Base-by-base conservation (phyloP, 2,797 vertebrate genomes). In the Ceryle rudis region DNA sequence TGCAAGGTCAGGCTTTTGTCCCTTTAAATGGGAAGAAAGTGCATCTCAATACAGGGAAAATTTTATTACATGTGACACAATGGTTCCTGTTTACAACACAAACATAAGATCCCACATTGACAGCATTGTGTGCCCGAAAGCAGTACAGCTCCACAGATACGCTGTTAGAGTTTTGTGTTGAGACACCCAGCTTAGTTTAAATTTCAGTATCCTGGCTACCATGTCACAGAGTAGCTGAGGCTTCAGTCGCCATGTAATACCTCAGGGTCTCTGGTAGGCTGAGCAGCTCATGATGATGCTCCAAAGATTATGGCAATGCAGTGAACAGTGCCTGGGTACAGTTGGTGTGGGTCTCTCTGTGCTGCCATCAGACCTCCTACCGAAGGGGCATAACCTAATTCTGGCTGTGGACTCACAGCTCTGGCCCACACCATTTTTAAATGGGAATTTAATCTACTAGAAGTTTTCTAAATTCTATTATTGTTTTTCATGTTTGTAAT, bases 381-480 rank as follows among this genome's bases (percentile, higher is more conserved):
- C 65, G 58, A 73, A 79, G 37, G n/a, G 35, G 5, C 22, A 55
- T 93, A 94, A 92, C 94, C 71, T 95, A 96, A 92, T 96, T 95
- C 61, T 70, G 67, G 14, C 55, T 88, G 79, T 11, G 3, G 47
- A 82, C 54, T 77, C 6, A 9, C 17, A 79, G 60, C 52, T 96
- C 90, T 70, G 35, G 66, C 62, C 79, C 93, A 80, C 35, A 77
- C 35, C 2, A 12, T 72, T 96, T 95, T 49, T 44, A 80, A 86
- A 86, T 78, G 41, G 44, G 41, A 86, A 6, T 64, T 19, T 80
- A 65, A 93, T 74, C 47, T 85, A 57, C 42, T 86, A 54, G 80
- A 93, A 39, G 33, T 82, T 91, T 93, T 55, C 65, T 73, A 61
- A 89, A 91, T 89, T 83, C 26, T 77, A 61, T 91, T 75, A 55